phyloP scores from a whole-genome alignment of 2,888 invertebrate genomes.

The Sphinx pinastri region DNA sequence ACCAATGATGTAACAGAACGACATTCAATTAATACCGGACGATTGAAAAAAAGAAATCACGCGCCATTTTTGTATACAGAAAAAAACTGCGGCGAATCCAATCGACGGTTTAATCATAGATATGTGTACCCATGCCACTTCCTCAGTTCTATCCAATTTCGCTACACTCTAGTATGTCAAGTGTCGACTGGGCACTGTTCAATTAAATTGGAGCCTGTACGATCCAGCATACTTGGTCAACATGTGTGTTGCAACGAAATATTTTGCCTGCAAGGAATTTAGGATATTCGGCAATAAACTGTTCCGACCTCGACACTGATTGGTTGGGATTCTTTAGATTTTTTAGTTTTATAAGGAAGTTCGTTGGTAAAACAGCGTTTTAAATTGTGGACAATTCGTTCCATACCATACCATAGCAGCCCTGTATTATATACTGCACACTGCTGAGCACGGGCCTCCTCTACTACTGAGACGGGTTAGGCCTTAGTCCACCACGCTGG shows the following conservation, averaged over 20 bases:
- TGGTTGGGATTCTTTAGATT: not conserved
- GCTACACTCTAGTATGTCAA: constrained; percentile 36
- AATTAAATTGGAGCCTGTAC: constrained; percentile 35
- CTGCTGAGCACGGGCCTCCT: no score
- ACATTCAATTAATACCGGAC: not conserved
- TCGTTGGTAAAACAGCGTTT: not conserved
- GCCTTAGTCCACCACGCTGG: no score
- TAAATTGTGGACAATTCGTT: no score
- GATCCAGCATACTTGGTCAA: constrained; percentile 22
- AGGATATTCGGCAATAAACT: constrained; percentile 1
- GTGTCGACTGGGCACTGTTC: constrained; percentile 35
- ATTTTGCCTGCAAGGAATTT: constrained; percentile 19
- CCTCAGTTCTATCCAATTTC: constrained; percentile 37
- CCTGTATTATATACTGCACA: no score
- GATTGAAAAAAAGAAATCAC: constrained; percentile 3
- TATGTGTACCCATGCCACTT: constrained; percentile 30
- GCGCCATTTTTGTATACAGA: constrained; percentile 12
- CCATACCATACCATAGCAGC: no score
- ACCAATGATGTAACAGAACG: not conserved
- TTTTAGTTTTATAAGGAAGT: not conserved
- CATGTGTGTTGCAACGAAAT: constrained; percentile 25
- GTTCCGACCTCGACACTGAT: constrained; percentile 4
- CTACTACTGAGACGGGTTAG: no score
- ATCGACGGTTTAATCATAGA: constrained; percentile 36
- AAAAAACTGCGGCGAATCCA: constrained; percentile 30